These are phyloP conservation scores for Mobula hypostoma DNA, from an alignment of 2,113 vertebrate species.

Conservation along the genomic window DNA sequence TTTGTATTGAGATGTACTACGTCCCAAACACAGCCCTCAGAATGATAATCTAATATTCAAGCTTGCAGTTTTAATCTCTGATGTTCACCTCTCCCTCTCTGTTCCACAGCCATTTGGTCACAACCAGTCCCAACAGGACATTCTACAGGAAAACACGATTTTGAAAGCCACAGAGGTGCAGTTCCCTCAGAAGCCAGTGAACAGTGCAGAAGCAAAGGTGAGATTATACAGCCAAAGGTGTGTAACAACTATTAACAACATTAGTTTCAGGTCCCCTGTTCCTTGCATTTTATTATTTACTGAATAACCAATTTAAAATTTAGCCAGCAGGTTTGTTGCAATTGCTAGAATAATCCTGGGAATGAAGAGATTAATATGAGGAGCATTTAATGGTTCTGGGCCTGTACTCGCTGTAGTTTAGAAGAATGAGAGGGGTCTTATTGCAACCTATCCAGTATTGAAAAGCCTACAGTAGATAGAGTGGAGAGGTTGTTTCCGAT, in stretches of 20 bases:
- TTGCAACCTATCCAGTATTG: no score
- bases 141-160: constrained; percentile 98
- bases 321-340: background rate
- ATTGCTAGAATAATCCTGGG: background rate
- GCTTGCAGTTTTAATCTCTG: background rate
- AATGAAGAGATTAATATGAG: no score
- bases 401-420: no score
- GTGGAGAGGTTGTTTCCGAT: no score
- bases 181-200: constrained; percentile 95
- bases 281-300: background rate
- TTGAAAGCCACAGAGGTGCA: constrained; percentile 98
- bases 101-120: constrained; percentile 84
- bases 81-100: constrained; percentile 13
- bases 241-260: background rate
- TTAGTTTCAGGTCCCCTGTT: background rate
- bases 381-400: no score
- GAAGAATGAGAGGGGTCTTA: no score
- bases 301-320: background rate
- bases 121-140: constrained; percentile 98
- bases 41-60: no score
- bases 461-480: no score
- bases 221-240: background rate
- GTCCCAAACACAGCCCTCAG: no score
- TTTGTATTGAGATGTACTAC: no score
- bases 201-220: constrained; percentile 98